These are phyloP conservation scores for Bryconaethiops microstoma DNA, from an alignment of 2,797 vertebrate species.

Conservation along the genomic window DNA sequence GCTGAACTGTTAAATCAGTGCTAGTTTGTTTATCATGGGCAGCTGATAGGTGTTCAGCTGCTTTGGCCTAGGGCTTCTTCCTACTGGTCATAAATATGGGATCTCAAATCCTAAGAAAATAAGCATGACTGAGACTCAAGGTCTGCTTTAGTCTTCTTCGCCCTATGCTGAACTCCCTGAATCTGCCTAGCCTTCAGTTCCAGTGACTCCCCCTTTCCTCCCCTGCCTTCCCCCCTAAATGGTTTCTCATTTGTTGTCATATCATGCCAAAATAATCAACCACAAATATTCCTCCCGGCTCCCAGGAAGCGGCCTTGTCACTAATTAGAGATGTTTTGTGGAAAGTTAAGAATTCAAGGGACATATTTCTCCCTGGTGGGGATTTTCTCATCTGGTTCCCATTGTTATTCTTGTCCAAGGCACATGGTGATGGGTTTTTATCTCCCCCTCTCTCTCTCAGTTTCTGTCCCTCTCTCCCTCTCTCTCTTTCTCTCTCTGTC, in stretches of 20 bases:
- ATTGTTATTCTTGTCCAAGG: constrained; percentile 72
- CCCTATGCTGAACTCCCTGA: constrained; percentile 34
- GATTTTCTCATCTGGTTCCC: constrained; percentile 72
- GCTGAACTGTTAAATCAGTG: constrained; percentile 31
- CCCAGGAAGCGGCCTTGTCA: constrained; percentile 67
- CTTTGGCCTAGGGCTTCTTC: constrained; percentile 57
- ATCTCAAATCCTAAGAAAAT: constrained; percentile 49
- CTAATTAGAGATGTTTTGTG: constrained; percentile 76
- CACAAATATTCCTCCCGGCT: constrained; percentile 68
- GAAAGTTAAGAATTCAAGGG: constrained; percentile 70
- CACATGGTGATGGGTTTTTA: constrained; percentile 66
- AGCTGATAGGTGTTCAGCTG: constrained; percentile 48
- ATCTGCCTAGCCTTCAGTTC: constrained; percentile 44
- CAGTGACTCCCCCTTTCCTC: neutral
- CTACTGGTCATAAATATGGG: constrained; percentile 57
- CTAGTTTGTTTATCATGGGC: constrained; percentile 35
- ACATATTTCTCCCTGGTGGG: constrained; percentile 66
- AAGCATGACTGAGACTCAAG: constrained; percentile 42
- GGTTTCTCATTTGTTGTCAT: constrained; percentile 58
- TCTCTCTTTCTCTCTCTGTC: constrained; percentile 42
- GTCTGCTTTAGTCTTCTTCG: constrained; percentile 48
- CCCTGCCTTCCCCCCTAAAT: constrained; percentile 4
- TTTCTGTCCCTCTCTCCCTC: neutral
- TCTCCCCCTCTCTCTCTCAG: constrained; percentile 41
- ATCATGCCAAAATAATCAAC: constrained; percentile 73